Evolutionary conservation across 2,797 vertebrate species (phyloP), one percentile per base, ranked within the genome.

Genomic region (Fistularia commersonii): DNA sequence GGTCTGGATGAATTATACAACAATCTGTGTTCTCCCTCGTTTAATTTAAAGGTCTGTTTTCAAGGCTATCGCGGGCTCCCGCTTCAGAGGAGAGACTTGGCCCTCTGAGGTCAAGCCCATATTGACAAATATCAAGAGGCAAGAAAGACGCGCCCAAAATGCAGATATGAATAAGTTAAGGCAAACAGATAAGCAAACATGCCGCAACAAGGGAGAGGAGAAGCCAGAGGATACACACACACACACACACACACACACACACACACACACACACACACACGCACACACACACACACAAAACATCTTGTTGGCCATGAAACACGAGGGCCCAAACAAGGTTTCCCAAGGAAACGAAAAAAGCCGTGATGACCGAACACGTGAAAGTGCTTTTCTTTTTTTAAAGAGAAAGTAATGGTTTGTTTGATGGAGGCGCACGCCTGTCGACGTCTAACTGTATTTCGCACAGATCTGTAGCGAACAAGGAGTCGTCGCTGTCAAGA

Each of bases 1-100:
- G 82, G 84, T 83, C 81, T 55, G 36, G 81, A 90, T 91, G 83
- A 90, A 92, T 92, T 91, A 90, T 89, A 90, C 81, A 91, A 88
- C 87, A 88, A 88, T 88, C 85, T 88, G 88, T 89, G 86, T 88
- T 87, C 85, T 83, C 76, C 76, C 84, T 82, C 75, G 70, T 88
- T 88, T 90, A 87, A 91, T 90, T 89, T 88, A 91, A 88, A 87
- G 84, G 86, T 80, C 78, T 81, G 77, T 87, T 88, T 90, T 90
- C 84, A 90, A 90, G 85, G 87, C 83, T 82, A 81, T 82, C 47
- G 70, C 80, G 37, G 23, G 70, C 80, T 81, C 69, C 57, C 55
- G 66, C 87, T 85, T 88, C 87, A 87, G 69, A 89, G 72, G 76
- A 80, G 72, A 84, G 69, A 67, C 68, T 71, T 71, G 55, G 69